phyloP scores from a whole-genome alignment of 2,797 vertebrate species.

The Astyanax mexicanus region DNA sequence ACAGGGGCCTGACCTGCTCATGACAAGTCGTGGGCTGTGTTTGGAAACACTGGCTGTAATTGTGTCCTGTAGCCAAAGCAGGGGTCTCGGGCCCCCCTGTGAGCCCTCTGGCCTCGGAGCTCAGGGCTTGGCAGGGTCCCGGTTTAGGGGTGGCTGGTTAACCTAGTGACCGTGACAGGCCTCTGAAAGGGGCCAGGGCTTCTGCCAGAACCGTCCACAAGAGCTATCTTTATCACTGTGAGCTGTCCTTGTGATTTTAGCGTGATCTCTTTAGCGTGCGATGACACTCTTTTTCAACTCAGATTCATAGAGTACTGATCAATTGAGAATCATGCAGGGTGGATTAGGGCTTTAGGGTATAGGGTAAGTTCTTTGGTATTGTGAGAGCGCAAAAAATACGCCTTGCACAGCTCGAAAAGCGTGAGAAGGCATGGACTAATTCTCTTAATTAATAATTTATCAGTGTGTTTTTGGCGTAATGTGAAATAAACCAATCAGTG shows the following conservation, averaged over 20 bases:
- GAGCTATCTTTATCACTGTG: not conserved
- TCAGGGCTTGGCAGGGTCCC: constrained; percentile 22
- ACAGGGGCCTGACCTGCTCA: constrained; percentile 77
- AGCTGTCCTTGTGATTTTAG: constrained; percentile 14
- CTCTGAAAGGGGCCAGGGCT: not conserved
- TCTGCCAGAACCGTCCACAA: constrained; percentile 16
- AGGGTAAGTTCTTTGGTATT: no score
- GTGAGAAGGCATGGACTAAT: no score
- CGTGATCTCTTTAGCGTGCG: not conserved
- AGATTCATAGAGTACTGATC: not conserved
- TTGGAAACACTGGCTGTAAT: constrained; percentile 79
- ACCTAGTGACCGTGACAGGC: constrained; percentile 36
- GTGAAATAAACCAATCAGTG: no score
- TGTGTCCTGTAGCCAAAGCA: constrained; percentile 74
- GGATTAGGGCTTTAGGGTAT: no score
- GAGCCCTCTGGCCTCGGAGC: constrained; percentile 23
- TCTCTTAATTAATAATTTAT: no score
- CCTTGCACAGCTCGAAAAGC: no score
- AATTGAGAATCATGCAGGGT: no score
- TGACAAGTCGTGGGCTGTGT: constrained; percentile 74
- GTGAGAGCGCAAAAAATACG: no score
- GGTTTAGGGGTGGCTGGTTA: constrained; percentile 45
- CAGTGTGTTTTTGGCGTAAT: no score
- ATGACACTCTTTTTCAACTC: not conserved
- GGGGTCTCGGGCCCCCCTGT: constrained; percentile 57